A percentile compares a stretch with the other conserved stretches of the same genome.
These are phyloP conservation scores for Lasioglossum oenotherae DNA, from an alignment of 2,888 invertebrate species.

Conservation along the genomic window DNA sequence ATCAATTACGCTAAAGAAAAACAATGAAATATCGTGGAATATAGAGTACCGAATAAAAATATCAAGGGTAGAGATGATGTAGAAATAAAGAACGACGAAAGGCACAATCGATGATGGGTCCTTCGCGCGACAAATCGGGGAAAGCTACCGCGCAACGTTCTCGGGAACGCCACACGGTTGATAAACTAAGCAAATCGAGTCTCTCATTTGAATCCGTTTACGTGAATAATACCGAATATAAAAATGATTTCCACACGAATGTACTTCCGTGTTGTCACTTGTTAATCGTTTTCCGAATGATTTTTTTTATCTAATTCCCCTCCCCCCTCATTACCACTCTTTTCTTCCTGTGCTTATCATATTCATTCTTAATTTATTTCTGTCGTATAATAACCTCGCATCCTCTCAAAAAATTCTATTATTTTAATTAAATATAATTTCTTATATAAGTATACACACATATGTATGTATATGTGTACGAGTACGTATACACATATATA, in stretches of 20 bases:
- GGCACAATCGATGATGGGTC: constrained; percentile 60
- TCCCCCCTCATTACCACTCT: not conserved
- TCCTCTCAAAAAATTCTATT: constrained; percentile 64
- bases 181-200: constrained; percentile 23
- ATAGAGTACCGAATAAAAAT: not conserved
- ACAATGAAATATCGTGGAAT: not conserved
- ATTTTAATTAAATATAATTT: constrained; percentile 76
- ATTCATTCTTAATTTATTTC: constrained; percentile 26
- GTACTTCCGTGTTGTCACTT: constrained; percentile 7
- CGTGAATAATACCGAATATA: constrained; percentile 50
- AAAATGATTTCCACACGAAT: constrained; percentile 50
- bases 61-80: not conserved
- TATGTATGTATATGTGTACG: constrained; percentile 37
- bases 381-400: constrained; percentile 40
- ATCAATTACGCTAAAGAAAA: constrained; percentile 8
- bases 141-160: constrained; percentile 31
- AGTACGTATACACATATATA: constrained; percentile 46
- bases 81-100: constrained; percentile 40
- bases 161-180: not conserved
- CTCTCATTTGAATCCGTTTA: constrained; percentile 34
- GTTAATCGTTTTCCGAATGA: not conserved
- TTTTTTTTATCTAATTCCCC: constrained; percentile 6
- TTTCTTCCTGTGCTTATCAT: not conserved
- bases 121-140: constrained; percentile 58
- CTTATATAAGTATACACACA: constrained; percentile 35